Base-by-base conservation (phyloP, 2,888 invertebrate genomes). In the Acrobasis consociella region DNA sequence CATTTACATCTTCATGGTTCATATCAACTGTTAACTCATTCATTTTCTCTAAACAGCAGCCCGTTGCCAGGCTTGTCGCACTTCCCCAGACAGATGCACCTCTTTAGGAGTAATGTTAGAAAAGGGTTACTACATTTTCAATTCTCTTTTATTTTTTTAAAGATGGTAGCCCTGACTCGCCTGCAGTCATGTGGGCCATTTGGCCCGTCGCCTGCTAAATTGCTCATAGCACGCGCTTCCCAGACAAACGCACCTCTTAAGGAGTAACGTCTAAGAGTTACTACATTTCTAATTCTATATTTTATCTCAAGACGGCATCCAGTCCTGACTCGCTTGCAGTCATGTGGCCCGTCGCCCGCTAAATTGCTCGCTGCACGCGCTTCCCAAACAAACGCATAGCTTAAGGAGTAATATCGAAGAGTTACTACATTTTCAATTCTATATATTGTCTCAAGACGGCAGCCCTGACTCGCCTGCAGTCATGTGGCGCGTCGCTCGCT, bases 351-450 rank as follows among this genome's bases (percentile, higher is more conserved):
- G 3, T 3, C 77, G 67, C 64, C 74, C 61, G 78, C 78, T 79
- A 82, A 85, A 82, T 82, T 77, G 79, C 78, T 72, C 70, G 71
- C 69, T 73, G 77, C 81, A 81, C 77, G 81, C 78, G 75, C 53
- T 42, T 17, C 64, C 70, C 74, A 72, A 74, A 67, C 72, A 71
- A 72, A 70, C 72, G 80, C 77, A 74, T 78, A 2, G 22, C 22
- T 2, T 22, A 2, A 22, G 22, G 22, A 22, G 22, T 22, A 22
- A 22, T 22, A 3, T 22, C 1, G 22, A 22, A 22, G 22, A 3
- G 3, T 22, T 22, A 22, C 22, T 22, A 22, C 22, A 22, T 22
- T 22, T 22, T 22, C 22, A 22, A 22, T 22, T 22, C 2, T 22
- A 22, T 3, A 22, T 22, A 22, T 42, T 22, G 2, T 22, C 22